A percentile compares a stretch with the other conserved stretches of the same genome.
Evolutionary conservation across 2,888 invertebrate species (phyloP).

Genomic region (Ormia ochracea): DNA sequence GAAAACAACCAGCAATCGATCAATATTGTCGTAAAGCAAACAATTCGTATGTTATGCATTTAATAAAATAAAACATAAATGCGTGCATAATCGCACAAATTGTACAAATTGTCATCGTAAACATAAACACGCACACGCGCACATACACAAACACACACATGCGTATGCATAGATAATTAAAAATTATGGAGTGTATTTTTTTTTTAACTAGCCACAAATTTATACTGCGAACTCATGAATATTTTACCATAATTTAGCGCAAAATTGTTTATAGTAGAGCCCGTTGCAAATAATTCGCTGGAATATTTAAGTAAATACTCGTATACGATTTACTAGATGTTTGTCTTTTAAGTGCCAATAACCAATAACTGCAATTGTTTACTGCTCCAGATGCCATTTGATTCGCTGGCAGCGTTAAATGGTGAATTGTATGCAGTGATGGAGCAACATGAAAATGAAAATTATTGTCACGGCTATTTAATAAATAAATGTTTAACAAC

Average conservation of each 20-base stretch:
- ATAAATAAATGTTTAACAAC: constrained; percentile 45
- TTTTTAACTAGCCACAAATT: constrained; percentile 30
- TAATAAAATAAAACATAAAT: constrained; percentile 17
- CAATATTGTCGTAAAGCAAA: constrained; percentile 29
- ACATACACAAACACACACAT: neutral
- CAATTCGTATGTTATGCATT: constrained; percentile 32
- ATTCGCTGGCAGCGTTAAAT: constrained; percentile 22
- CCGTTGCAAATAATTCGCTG: neutral
- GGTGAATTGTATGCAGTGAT: neutral
- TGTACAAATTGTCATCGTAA: constrained; percentile 3
- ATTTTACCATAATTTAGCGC: constrained; percentile 31
- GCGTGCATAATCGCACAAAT: constrained; percentile 7
- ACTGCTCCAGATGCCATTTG: constrained; percentile 28
- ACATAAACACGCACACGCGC: neutral
- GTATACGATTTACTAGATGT: neutral
- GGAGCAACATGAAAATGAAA: constrained; percentile 25
- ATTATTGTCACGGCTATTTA: constrained; percentile 40
- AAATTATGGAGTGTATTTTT: constrained; percentile 4
- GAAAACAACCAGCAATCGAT: constrained; percentile 40
- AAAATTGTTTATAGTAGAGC: neutral
- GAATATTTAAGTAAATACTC: constrained; percentile 4
- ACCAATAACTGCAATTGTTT: constrained; percentile 29
- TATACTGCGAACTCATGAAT: constrained; percentile 20
- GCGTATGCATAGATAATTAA: neutral
- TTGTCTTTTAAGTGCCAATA: neutral